These are phyloP conservation scores for Epizoanthus scotinus DNA, from an alignment of 92 coral and sea anemone species.

Conservation along the genomic window DNA sequence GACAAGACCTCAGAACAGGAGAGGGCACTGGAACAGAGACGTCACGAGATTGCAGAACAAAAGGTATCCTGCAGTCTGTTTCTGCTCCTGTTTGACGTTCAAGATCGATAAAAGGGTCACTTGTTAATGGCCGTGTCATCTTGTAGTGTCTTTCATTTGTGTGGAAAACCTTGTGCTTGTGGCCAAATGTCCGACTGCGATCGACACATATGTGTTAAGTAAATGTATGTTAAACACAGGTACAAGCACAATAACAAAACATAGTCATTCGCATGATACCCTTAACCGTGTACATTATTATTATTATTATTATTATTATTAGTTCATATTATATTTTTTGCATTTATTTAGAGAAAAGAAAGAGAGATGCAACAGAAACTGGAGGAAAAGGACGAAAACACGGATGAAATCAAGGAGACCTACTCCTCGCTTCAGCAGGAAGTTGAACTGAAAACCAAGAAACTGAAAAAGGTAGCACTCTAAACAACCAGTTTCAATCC, in stretches of 20 bases:
- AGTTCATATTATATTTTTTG: background rate
- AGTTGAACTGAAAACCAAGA: constrained; percentile 93
- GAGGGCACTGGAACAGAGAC: constrained; percentile 81
- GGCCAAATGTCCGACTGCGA: no score
- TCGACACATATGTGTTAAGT: no score
- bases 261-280: no score
- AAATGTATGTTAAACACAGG: no score
- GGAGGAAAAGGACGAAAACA: constrained; percentile 92
- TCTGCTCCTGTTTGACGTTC: background rate
- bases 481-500: background rate
- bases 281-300: no score
- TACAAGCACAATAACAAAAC: no score
- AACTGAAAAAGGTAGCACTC: constrained; percentile 81
- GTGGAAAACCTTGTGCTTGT: no score
- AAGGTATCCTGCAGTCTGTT: constrained; percentile 54
- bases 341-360: constrained; percentile 75
- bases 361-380: constrained; percentile 98
- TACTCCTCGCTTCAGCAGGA: constrained; percentile 92
- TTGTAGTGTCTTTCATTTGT: no score
- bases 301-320: no score
- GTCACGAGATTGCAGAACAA: constrained; percentile 90
- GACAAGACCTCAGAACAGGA: constrained; percentile 97
- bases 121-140: no score
- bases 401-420: constrained; percentile 87
- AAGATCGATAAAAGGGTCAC: background rate